phyloP scores from a whole-genome alignment of 2,113 vertebrate genomes.

The Protobothrops mucrosquamatus region DNA sequence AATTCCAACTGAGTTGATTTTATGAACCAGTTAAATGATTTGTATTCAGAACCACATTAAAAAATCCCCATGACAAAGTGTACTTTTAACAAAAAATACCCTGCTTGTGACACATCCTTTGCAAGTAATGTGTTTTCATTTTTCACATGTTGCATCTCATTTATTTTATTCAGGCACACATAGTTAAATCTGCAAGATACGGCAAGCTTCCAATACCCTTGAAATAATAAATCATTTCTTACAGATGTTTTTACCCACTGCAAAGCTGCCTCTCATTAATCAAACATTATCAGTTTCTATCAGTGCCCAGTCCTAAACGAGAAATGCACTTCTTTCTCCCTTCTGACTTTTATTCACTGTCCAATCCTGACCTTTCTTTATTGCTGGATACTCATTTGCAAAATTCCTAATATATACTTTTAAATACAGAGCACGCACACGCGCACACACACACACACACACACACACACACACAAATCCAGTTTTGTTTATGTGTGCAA shows the following conservation, averaged over 20 bases:
- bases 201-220: slow-evolving; percentile 70
- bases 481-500: background rate
- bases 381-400: slow-evolving; percentile 53
- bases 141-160: slow-evolving; percentile 85
- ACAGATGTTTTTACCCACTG: slow-evolving; percentile 76
- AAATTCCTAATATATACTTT: slow-evolving; percentile 33
- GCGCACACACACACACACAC: background rate
- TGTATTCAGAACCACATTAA: slow-evolving; percentile 77
- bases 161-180: slow-evolving; percentile 80
- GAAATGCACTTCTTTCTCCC: slow-evolving; percentile 70
- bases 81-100: slow-evolving; percentile 79
- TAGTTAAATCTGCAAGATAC: slow-evolving; percentile 76
- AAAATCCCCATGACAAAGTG: slow-evolving; percentile 78
- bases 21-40: slow-evolving; percentile 78
- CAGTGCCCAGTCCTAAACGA: slow-evolving; percentile 66
- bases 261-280: slow-evolving; percentile 81
- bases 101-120: slow-evolving; percentile 75
- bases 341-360: slow-evolving; percentile 74
- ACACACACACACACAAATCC: background rate
- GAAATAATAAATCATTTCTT: slow-evolving; percentile 87
- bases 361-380: slow-evolving; percentile 68
- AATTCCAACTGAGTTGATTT: slow-evolving; percentile 76
- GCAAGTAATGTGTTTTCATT: slow-evolving; percentile 79
- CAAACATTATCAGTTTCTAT: slow-evolving; percentile 82
- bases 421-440: background rate